A percentile compares a stretch with the other conserved stretches of the same genome.
phyloP scores from a whole-genome alignment of 2,797 vertebrate genomes.

The Mus caroli region DNA sequence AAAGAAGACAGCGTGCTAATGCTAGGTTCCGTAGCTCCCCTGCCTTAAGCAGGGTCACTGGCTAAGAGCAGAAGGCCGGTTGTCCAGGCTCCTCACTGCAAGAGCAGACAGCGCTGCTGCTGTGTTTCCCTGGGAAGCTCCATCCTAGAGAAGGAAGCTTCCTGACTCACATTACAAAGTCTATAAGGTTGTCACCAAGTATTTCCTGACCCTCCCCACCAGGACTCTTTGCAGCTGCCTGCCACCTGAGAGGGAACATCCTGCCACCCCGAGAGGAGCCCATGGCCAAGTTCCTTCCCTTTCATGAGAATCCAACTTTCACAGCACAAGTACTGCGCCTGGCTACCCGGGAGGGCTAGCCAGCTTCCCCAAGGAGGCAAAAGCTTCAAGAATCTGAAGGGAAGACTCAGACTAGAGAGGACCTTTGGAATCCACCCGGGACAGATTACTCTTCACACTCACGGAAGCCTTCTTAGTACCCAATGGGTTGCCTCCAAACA shows the following conservation, averaged over 20 bases:
- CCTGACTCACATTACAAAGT: constrained; percentile 37
- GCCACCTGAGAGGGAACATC: constrained; percentile 60
- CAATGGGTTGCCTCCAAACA: not conserved
- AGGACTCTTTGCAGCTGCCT: constrained; percentile 34
- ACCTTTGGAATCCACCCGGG: constrained; percentile 10
- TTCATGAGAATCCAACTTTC: constrained; percentile 12
- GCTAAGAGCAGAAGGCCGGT: not conserved
- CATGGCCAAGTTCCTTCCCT: not conserved
- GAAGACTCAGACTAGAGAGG: constrained; percentile 31
- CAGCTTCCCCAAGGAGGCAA: constrained; percentile 26
- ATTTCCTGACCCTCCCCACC: constrained; percentile 50
- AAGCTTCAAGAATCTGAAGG: not conserved
- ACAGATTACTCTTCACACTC: constrained; percentile 37
- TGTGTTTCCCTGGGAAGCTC: not conserved
- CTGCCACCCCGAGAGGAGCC: not conserved
- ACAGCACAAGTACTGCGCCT: not conserved
- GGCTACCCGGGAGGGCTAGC: not conserved
- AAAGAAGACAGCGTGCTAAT: not conserved
- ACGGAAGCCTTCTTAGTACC: constrained; percentile 32
- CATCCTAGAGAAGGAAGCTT: constrained; percentile 34
- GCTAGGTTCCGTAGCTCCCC: not conserved
- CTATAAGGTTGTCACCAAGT: constrained; percentile 23
- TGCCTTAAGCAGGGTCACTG: not conserved
- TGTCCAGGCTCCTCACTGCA: not conserved
- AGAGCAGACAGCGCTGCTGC: not conserved